Percentiles rank a stretch among this genome's conserved stretches.
These are phyloP conservation scores for Pterophyllum scalare DNA, from an alignment of 2,113 vertebrate genomes.

Conservation along the genomic window DNA sequence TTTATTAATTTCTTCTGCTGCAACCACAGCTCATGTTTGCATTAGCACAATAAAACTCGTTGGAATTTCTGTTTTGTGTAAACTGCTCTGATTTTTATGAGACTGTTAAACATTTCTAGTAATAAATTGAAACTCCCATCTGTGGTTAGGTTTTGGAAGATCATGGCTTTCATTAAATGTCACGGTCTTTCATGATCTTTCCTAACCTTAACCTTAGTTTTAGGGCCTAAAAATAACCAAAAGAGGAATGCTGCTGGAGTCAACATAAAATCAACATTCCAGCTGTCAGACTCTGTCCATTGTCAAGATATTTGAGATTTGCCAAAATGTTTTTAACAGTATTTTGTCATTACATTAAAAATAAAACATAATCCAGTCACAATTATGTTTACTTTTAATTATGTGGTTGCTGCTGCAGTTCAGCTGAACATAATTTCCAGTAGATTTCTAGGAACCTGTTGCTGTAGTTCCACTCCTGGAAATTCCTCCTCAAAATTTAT, in stretches of 20 bases:
- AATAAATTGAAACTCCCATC: not conserved
- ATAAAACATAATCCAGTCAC: not conserved
- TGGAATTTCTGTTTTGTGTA: not conserved
- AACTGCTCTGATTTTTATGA: not conserved
- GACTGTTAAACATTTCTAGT: fast-evolving
- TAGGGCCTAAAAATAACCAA: not conserved
- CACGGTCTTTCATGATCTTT: not conserved
- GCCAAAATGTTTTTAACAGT: not conserved
- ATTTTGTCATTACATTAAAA: not conserved
- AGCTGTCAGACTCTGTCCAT: not conserved
- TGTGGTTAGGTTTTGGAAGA: not conserved
- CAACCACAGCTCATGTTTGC: not conserved
- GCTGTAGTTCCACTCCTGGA: not conserved
- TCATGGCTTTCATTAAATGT: constrained; percentile 6
- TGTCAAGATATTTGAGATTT: not conserved
- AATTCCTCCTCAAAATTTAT: not conserved
- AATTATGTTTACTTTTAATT: not conserved
- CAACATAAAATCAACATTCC: not conserved
- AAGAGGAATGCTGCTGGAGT: not conserved
- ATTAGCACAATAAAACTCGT: not conserved
- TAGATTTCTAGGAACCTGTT: not conserved
- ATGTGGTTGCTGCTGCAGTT: not conserved
- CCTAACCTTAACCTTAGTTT: not conserved
- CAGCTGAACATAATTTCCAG: not conserved
- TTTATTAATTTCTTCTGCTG: no score